A percentile compares a stretch with the other conserved stretches of the same genome.
Evolutionary conservation across 2,888 invertebrate species (phyloP).

Genomic region (Melolontha melolontha): DNA sequence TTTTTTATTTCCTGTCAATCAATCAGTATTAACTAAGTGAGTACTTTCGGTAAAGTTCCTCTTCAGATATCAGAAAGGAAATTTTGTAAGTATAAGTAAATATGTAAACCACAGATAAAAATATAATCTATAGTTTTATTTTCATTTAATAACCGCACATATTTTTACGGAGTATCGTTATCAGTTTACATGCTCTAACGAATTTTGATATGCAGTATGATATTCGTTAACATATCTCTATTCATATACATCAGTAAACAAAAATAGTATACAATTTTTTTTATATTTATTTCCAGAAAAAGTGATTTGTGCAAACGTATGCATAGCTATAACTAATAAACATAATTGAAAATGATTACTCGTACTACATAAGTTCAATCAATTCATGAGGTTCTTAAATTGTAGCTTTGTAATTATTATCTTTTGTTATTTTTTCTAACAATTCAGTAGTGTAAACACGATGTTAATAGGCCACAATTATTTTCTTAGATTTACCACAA

Average conservation of each 20-base stretch:
- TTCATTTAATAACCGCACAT: slow-evolving; percentile 26
- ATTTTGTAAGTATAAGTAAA: slow-evolving; percentile 37
- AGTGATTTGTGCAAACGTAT: no score
- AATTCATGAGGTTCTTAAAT: no score
- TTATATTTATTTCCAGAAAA: no score
- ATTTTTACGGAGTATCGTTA: slow-evolving; percentile 18
- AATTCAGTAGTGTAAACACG: no score
- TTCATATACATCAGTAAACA: background rate
- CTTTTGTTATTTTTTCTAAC: no score
- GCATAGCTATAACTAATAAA: no score
- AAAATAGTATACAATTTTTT: background rate
- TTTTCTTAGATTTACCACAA: no score
- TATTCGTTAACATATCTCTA: background rate
- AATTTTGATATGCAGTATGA: slow-evolving; percentile 1
- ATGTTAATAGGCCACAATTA: no score
- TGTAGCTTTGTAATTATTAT: no score
- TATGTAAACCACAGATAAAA: slow-evolving; percentile 33
- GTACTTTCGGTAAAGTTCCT: slow-evolving; percentile 8
- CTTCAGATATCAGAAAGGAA: slow-evolving; percentile 28
- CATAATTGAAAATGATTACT: no score
- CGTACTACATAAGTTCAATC: no score
- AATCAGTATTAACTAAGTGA: slow-evolving; percentile 9
- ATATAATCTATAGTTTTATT: slow-evolving; percentile 24
- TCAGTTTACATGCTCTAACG: background rate
- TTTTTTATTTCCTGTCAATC: slow-evolving; percentile 21